Evolutionary conservation across 1,140 invertebrate genomes (phyloP).

Genomic region (Anadara kagoshimensis): DNA sequence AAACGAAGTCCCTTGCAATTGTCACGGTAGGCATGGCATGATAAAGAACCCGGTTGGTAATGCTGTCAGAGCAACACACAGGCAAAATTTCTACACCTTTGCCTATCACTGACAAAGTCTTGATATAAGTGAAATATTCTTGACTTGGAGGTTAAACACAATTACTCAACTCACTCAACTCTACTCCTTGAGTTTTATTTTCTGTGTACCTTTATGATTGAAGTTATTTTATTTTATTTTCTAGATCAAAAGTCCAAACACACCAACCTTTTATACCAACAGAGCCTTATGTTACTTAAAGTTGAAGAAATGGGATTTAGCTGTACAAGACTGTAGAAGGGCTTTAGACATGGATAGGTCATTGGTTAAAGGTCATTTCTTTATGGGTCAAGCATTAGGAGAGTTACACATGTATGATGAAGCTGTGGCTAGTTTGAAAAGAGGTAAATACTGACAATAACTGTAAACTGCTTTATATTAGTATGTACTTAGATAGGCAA

Average conservation of each 20-base stretch:
- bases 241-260: slow-evolving; percentile 94
- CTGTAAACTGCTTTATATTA: not conserved
- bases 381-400: slow-evolving; percentile 90
- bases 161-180: not conserved
- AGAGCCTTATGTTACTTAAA: slow-evolving; percentile 93
- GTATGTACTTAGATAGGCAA: not conserved
- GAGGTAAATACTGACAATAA: slow-evolving; percentile 79
- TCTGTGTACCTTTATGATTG: not conserved
- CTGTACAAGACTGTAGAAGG: slow-evolving; percentile 85
- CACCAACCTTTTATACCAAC: slow-evolving; percentile 96
- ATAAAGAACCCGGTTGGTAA: too few species aligned
- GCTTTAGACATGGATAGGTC: slow-evolving; percentile 76
- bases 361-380: slow-evolving; percentile 96
- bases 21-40: too few species aligned
- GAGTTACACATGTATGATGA: slow-evolving; percentile 94
- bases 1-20: too few species aligned
- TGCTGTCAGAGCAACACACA: too few species aligned
- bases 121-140: too few species aligned
- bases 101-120: too few species aligned
- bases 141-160: too few species aligned
- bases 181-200: slow-evolving; percentile 27
- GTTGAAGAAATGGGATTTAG: slow-evolving; percentile 90
- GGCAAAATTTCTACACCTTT: too few species aligned
- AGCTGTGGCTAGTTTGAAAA: slow-evolving; percentile 94
- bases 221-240: slow-evolving; percentile 64